phyloP scores from a whole-genome alignment of 2,113 vertebrate species.

The Sphyrna mokarran region DNA sequence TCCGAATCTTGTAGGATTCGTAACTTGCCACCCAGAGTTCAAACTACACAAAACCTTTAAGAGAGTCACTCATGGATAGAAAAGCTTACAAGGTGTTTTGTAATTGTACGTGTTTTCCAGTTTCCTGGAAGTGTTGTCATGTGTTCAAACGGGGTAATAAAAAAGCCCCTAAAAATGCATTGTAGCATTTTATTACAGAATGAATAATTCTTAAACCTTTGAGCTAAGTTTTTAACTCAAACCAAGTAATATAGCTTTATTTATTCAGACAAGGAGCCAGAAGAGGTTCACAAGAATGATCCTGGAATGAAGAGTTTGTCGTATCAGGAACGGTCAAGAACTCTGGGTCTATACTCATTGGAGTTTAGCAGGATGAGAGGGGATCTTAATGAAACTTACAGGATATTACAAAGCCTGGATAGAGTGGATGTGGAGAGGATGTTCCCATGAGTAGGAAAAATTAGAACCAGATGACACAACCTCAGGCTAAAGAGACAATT shows the following conservation, averaged over 20 bases:
- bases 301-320: too few relatives aligned
- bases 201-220: not conserved
- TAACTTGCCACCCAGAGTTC: not conserved
- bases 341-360: too few relatives aligned
- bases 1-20: not conserved
- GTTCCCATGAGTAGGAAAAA: too few relatives aligned
- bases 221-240: not conserved
- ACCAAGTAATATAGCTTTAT: not conserved
- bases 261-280: not conserved
- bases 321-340: too few relatives aligned
- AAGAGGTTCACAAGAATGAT: too few relatives aligned
- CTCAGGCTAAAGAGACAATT: too few relatives aligned
- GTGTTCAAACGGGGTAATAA: not conserved
- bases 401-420: too few relatives aligned
- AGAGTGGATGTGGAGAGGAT: too few relatives aligned
- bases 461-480: too few relatives aligned
- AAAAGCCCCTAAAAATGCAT: not conserved
- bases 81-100: conserved; percentile 10
- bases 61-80: not conserved
- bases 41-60: not conserved
- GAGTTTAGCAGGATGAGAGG: too few relatives aligned
- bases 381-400: too few relatives aligned
- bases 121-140: not conserved
- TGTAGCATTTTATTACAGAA: not conserved
- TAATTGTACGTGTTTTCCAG: not conserved